Conservation (phyloP, 2,113 vertebrate genomes). For the Sander vitreus region DNA sequence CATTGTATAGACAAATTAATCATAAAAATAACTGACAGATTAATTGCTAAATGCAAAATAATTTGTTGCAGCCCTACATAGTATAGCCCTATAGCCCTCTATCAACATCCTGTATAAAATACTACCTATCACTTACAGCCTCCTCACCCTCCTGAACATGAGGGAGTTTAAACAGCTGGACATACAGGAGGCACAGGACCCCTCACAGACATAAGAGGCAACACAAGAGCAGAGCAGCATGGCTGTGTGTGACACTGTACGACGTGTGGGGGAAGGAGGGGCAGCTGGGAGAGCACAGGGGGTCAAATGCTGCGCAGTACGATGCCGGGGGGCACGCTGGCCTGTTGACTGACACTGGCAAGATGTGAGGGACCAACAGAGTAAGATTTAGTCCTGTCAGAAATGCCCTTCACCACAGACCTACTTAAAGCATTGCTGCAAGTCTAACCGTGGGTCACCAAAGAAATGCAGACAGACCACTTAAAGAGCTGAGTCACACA, state of each 20-base stretch:
- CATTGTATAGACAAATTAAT: neutral
- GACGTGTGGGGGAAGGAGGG: neutral
- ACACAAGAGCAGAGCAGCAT: slow-evolving; percentile 34
- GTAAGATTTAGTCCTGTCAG: slow-evolving; percentile 12
- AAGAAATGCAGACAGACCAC: slow-evolving; percentile 43
- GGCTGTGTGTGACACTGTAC: slow-evolving; percentile 28
- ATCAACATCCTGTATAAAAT: neutral
- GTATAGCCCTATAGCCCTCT: neutral
- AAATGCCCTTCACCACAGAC: slow-evolving; percentile 27
- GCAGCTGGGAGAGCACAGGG: neutral
- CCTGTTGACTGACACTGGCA: neutral
- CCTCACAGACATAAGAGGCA: slow-evolving; percentile 33
- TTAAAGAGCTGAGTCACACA: slow-evolving; percentile 54
- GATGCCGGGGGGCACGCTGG: neutral
- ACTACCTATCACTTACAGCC: neutral
- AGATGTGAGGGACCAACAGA: slow-evolving; percentile 14
- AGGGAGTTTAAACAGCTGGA: slow-evolving; percentile 30
- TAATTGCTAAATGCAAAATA: neutral
- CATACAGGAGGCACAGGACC: slow-evolving; percentile 18
- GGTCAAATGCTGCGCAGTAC: neutral
- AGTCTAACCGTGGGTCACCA: slow-evolving; percentile 20
- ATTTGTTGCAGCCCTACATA: neutral
- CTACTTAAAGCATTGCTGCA: slow-evolving; percentile 5
- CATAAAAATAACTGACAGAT: neutral
- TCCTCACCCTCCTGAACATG: neutral